Evolutionary conservation across 1,140 invertebrate genomes (phyloP).

Genomic region (Grapholita molesta): DNA sequence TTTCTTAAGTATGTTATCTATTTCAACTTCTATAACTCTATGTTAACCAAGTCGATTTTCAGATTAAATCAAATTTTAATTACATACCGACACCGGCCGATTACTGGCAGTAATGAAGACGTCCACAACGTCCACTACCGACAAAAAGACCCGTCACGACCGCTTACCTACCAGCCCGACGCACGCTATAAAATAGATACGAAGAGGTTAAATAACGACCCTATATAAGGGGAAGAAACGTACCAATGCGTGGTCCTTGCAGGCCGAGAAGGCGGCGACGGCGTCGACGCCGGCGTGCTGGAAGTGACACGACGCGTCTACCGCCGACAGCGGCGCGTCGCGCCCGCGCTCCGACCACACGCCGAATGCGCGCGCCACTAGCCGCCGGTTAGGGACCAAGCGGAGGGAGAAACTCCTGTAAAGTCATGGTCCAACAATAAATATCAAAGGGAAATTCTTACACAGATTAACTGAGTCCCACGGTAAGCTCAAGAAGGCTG

Average conservation of each 20-base stretch:
- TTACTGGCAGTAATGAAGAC: too few relatives aligned
- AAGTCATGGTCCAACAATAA: slow-evolving; percentile 18
- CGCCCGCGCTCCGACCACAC: slow-evolving; percentile 60
- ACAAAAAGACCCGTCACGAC: slow-evolving; percentile 54
- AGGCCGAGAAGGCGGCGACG: slow-evolving; percentile 71
- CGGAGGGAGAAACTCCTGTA: slow-evolving; percentile 70
- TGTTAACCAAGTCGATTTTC: too few relatives aligned
- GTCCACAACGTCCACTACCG: slow-evolving; percentile 48
- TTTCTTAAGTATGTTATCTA: too few relatives aligned
- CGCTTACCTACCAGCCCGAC: slow-evolving; percentile 60
- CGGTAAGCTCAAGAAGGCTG: too few relatives aligned
- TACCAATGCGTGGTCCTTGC: slow-evolving; percentile 69
- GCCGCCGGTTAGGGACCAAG: slow-evolving; percentile 66
- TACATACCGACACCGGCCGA: too few relatives aligned
- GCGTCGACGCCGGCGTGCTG: slow-evolving; percentile 56
- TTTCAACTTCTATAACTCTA: too few relatives aligned
- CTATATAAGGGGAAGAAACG: slow-evolving; percentile 22
- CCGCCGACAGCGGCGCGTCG: slow-evolving; percentile 49
- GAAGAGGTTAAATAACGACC: too few relatives aligned
- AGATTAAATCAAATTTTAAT: too few relatives aligned
- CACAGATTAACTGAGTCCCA: too few relatives aligned
- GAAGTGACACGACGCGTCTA: slow-evolving; percentile 67
- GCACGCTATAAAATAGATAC: too few relatives aligned
- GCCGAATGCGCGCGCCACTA: slow-evolving; percentile 65
- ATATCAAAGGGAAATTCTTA: too few relatives aligned